phyloP scores from a whole-genome alignment of 2,888 invertebrate genomes.

The Hypolimnas misippus region DNA sequence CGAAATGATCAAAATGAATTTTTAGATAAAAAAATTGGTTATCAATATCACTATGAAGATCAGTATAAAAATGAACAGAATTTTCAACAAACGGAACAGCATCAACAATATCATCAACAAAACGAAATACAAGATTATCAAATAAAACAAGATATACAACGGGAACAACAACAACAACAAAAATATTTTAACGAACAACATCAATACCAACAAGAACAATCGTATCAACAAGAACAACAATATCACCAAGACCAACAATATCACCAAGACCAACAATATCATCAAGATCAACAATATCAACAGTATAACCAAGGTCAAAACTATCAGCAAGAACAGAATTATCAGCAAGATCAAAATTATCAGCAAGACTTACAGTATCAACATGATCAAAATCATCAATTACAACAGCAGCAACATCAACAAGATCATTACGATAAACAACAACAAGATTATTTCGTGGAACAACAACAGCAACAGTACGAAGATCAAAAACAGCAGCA shows the following conservation, averaged over 20 bases:
- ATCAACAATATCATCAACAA: slow-evolving; percentile 40
- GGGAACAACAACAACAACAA: slow-evolving; percentile 48
- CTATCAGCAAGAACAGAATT: slow-evolving; percentile 50
- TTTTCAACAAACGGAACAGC: slow-evolving; percentile 44
- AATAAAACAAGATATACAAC: slow-evolving; percentile 43
- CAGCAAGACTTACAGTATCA: slow-evolving; percentile 46
- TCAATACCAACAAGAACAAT: slow-evolving; percentile 39
- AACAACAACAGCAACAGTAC: slow-evolving; percentile 46
- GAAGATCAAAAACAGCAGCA: slow-evolving; percentile 52
- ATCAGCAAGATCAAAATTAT: slow-evolving; percentile 36
- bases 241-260: slow-evolving; percentile 46
- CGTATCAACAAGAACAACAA: slow-evolving; percentile 45
- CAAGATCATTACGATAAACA: slow-evolving; percentile 51
- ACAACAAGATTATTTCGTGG: slow-evolving; percentile 47
- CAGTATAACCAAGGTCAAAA: slow-evolving; percentile 36
- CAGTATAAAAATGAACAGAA: slow-evolving; percentile 33
- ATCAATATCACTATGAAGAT: slow-evolving; percentile 46
- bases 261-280: slow-evolving; percentile 48
- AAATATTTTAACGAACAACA: slow-evolving; percentile 48
- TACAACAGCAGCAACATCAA: slow-evolving; percentile 45
- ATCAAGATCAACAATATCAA: slow-evolving; percentile 36
- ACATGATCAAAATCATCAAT: slow-evolving; percentile 49
- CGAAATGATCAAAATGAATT: slow-evolving; percentile 46
- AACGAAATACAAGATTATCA: slow-evolving; percentile 37
- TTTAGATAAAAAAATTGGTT: slow-evolving; percentile 49